phyloP scores from a whole-genome alignment of 2,888 invertebrate genomes.

The Drosophila prostipennis region DNA sequence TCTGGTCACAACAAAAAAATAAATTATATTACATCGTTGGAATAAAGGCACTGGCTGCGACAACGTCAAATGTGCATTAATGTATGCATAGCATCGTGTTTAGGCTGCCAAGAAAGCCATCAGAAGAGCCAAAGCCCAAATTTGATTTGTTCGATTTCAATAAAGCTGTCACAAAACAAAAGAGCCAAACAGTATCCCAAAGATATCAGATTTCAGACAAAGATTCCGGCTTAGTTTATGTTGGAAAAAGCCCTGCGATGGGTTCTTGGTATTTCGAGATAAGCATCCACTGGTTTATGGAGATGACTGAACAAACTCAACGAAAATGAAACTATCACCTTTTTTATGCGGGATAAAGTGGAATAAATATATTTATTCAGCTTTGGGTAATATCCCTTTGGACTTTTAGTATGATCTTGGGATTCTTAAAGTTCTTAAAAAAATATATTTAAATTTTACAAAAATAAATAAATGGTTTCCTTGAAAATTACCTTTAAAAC shows the following conservation, averaged over 20 bases:
- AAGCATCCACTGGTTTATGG: not conserved
- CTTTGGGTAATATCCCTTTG: too few relatives aligned
- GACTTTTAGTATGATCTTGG: too few relatives aligned
- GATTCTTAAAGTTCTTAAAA: too few relatives aligned
- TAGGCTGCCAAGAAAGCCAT: slow-evolving; percentile 7
- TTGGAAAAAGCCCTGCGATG: not conserved
- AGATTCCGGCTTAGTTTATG: not conserved
- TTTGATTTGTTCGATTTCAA: slow-evolving; percentile 35
- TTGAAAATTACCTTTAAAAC: too few relatives aligned
- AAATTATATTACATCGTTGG: slow-evolving; percentile 39
- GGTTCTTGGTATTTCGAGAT: slow-evolving; percentile 8
- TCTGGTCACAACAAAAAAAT: slow-evolving; percentile 27
- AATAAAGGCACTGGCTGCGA: slow-evolving; percentile 23
- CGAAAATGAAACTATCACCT: too few relatives aligned
- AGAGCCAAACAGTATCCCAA: not conserved
- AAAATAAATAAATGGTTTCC: too few relatives aligned
- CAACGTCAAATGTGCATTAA: slow-evolving; percentile 19
- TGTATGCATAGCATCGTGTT: slow-evolving; percentile 18
- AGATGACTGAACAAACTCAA: too few relatives aligned
- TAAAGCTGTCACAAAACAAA: slow-evolving; percentile 31
- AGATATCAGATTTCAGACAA: slow-evolving; percentile 20
- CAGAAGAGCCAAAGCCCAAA: slow-evolving; percentile 6
- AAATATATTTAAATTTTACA: too few relatives aligned
- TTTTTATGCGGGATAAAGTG: too few relatives aligned
- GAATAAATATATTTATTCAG: too few relatives aligned